These are phyloP conservation scores for Merodon equestris DNA, from an alignment of 2,888 invertebrate species.

Conservation along the genomic window DNA sequence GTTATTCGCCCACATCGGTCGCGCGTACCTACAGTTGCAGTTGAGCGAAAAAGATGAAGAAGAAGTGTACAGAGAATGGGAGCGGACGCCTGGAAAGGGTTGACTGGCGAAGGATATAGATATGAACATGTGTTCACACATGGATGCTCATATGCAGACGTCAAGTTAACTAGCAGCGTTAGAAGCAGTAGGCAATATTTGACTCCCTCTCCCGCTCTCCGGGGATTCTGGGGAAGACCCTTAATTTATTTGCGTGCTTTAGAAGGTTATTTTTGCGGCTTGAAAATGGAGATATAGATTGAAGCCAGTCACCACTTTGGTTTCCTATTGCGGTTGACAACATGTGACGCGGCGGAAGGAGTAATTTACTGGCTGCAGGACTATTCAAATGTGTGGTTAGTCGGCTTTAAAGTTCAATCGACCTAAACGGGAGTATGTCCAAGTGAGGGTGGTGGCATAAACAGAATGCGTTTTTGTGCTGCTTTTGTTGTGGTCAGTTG, in stretches of 20 bases:
- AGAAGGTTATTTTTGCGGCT: constrained; percentile 69
- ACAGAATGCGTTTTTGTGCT: no score
- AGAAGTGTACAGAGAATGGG: constrained; percentile 38
- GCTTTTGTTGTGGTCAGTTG: no score
- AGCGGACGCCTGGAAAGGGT: constrained; percentile 35
- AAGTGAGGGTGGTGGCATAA: no score
- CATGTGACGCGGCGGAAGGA: constrained; percentile 70
- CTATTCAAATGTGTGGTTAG: constrained; percentile 30
- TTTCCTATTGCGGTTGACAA: constrained; percentile 70
- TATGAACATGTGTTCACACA: constrained; percentile 69
- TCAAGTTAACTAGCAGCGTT: constrained; percentile 54
- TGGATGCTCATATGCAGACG: constrained; percentile 69
- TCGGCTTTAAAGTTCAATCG: constrained; percentile 58
- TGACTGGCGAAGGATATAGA: constrained; percentile 52
- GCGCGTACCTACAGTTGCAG: constrained; percentile 8
- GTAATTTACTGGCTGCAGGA: constrained; percentile 63
- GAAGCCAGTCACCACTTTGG: constrained; percentile 62
- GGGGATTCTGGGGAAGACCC: constrained; percentile 43
- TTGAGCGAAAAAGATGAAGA: constrained; percentile 17
- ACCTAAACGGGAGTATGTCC: constrained; percentile 22
- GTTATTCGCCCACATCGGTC: constrained; percentile 34
- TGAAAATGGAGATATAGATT: constrained; percentile 46
- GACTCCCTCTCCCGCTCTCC: constrained; percentile 22
- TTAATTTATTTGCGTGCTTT: constrained; percentile 69
- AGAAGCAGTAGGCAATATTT: constrained; percentile 11